These are phyloP conservation scores for Conistra vaccinii DNA, from an alignment of 2,888 invertebrate species.

Conservation along the genomic window DNA sequence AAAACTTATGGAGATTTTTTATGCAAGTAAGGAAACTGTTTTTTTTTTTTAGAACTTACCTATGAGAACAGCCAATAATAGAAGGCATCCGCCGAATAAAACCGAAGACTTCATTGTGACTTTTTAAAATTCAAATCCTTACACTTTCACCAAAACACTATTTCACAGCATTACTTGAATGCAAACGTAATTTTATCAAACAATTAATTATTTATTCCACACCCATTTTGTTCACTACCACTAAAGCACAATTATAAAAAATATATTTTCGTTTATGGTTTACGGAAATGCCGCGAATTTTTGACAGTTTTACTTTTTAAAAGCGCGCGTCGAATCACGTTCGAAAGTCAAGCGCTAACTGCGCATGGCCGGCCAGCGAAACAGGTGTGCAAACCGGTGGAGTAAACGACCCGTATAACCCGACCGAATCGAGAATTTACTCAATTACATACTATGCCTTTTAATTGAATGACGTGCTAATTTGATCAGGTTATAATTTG, in stretches of 20 bases:
- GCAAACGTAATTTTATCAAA: slow-evolving; percentile 55
- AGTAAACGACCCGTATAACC: slow-evolving; percentile 75
- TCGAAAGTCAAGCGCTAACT: slow-evolving; percentile 88
- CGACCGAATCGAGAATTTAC: slow-evolving; percentile 73
- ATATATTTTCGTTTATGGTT: slow-evolving; percentile 51
- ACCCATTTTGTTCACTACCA: slow-evolving; percentile 67
- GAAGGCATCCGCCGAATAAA: slow-evolving; percentile 78
- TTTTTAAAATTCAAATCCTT: slow-evolving; percentile 77
- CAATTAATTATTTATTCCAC: slow-evolving; percentile 62
- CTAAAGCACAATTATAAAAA: slow-evolving; percentile 46
- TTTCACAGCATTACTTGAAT: slow-evolving; percentile 76
- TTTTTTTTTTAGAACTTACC: slow-evolving; percentile 73
- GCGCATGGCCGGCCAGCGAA: slow-evolving; percentile 79
- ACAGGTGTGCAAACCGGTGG: slow-evolving; percentile 80
- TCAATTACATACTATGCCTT: slow-evolving; percentile 69
- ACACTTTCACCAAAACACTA: slow-evolving; percentile 85
- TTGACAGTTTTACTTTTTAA: slow-evolving; percentile 64
- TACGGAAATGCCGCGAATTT: slow-evolving; percentile 71
- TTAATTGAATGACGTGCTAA: slow-evolving; percentile 62
- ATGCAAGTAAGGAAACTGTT: background rate
- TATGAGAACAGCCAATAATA: slow-evolving; percentile 78
- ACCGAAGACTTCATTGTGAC: slow-evolving; percentile 80
- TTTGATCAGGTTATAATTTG: slow-evolving; percentile 58
- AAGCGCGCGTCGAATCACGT: slow-evolving; percentile 78
- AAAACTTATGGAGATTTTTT: background rate